Conservation (phyloP, 2,888 invertebrate genomes). For the Tipula unca region DNA sequence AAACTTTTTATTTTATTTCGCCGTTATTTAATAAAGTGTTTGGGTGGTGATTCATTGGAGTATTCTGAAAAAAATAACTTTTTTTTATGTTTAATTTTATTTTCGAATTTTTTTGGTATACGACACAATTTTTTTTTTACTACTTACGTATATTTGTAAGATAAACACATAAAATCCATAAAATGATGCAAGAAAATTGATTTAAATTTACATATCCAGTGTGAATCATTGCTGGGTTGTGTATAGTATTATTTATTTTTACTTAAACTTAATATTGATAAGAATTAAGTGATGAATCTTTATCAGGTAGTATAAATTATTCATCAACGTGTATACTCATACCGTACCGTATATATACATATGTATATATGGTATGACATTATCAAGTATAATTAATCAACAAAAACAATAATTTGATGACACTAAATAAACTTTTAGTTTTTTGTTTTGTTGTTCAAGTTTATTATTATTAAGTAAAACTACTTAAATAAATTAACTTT, state of each 20-base stretch:
- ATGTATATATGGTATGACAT: not conserved
- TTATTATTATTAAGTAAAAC: not conserved
- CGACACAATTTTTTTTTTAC: not conserved
- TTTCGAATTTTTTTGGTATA: not conserved
- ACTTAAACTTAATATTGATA: not conserved
- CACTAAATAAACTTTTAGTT: slow-evolving; percentile 1
- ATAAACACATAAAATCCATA: not conserved
- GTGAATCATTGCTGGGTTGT: not conserved
- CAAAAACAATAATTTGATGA: not conserved
- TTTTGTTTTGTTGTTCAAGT: not conserved
- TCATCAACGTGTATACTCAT: not conserved
- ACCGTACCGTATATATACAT: not conserved
- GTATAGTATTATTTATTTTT: not conserved
- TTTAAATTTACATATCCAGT: not conserved
- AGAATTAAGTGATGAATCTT: slow-evolving; percentile 8
- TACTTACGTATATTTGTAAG: not conserved
- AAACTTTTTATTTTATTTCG: not conserved
- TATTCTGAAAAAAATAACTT: not conserved
- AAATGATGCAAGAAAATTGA: slow-evolving; percentile 1
- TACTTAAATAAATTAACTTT: slow-evolving; percentile 8
- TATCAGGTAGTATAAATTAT: not conserved
- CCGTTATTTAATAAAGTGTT: not conserved
- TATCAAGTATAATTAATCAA: not conserved
- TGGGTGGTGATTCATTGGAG: slow-evolving; percentile 14
- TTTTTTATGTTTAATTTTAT: not conserved